phyloP scores from a whole-genome alignment of 2,113 vertebrate genomes.

The Plecotus auritus region DNA sequence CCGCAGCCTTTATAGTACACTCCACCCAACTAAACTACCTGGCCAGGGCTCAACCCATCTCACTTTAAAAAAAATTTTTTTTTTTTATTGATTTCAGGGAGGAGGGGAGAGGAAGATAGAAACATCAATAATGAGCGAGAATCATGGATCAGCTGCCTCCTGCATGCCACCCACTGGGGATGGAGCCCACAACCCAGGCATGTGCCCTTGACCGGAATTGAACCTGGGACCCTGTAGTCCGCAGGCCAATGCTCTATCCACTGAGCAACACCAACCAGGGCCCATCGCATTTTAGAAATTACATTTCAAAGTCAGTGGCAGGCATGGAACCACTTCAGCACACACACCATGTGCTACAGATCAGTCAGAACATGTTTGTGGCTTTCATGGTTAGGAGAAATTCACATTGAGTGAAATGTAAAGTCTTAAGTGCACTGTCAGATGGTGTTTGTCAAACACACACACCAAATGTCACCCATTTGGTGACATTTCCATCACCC shows the following conservation, averaged over 20 bases:
- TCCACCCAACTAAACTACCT: no score
- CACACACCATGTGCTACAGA: accelerated
- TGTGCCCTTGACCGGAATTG: no score
- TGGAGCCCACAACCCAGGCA: no score
- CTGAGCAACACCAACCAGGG: no score
- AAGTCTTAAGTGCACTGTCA: neutral
- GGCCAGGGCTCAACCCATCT: neutral
- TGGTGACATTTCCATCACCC: accelerated
- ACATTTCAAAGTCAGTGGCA: neutral
- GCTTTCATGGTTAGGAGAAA: neutral
- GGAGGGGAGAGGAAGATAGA: no score
- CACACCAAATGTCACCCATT: neutral
- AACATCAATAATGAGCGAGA: no score
- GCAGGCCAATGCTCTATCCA: no score
- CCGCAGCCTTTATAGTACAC: no score
- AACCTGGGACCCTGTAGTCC: no score
- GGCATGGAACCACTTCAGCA: no score
- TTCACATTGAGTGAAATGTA: neutral
- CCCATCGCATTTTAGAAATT: neutral
- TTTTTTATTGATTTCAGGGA: neutral
- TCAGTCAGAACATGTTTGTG: neutral
- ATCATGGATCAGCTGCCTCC: no score
- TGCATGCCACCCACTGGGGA: no score
- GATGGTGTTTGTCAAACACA: neutral
- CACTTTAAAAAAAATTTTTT: neutral